These are phyloP conservation scores for Coregonus sp. DNA, from an alignment of 2,797 vertebrate genomes.

Conservation along the genomic window DNA sequence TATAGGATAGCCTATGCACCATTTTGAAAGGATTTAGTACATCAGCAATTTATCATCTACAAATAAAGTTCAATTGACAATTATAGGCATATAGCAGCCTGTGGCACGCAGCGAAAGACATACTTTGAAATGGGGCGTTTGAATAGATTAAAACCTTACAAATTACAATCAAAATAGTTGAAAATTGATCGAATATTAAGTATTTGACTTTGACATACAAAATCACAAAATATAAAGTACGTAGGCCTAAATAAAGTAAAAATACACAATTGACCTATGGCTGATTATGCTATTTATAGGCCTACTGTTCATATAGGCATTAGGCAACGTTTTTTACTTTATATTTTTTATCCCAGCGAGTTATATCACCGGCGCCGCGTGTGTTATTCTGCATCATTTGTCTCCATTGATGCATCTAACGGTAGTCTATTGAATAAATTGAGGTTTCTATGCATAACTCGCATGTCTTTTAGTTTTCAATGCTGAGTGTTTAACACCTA, in stretches of 20 bases:
- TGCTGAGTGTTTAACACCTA: background rate
- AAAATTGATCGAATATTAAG: background rate
- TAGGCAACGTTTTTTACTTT: background rate
- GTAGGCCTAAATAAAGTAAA: background rate
- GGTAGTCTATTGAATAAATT: background rate
- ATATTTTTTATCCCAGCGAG: background rate
- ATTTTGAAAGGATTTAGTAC: background rate
- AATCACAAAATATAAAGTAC: background rate
- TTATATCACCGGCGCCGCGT: background rate
- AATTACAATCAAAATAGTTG: background rate
- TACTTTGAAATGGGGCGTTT: too few species aligned
- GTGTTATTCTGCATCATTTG: background rate
- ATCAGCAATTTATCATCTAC: background rate
- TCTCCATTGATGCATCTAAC: background rate
- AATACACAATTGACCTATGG: background rate
- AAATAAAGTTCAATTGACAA: background rate
- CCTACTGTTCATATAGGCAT: background rate
- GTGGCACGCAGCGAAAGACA: too few species aligned
- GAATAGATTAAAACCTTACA: background rate
- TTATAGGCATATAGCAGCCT: background rate
- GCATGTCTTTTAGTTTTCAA: background rate
- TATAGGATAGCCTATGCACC: background rate
- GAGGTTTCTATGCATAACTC: background rate
- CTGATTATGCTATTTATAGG: too few species aligned
- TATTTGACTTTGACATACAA: background rate